These are phyloP conservation scores for Pterostichus madidus DNA, from an alignment of 2,888 invertebrate genomes.

Conservation along the genomic window DNA sequence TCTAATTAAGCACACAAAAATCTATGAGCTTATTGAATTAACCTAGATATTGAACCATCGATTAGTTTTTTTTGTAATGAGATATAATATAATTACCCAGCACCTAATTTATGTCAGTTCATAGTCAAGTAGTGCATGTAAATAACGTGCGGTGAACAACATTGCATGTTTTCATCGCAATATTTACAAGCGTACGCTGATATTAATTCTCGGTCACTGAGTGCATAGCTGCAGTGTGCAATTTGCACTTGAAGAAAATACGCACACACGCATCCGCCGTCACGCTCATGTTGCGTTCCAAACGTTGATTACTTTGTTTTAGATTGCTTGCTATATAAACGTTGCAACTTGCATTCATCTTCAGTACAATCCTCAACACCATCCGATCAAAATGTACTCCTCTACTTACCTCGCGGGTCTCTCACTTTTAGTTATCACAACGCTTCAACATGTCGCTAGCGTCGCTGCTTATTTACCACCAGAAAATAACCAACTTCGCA, in stretches of 20 bases:
- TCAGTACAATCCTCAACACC: conserved; percentile 32
- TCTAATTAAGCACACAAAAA: conserved; percentile 33
- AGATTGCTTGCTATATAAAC: conserved; percentile 50
- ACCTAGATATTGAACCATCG: conserved; percentile 32
- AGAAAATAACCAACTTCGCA: conserved; percentile 14
- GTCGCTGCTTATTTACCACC: neutral
- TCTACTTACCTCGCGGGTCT: conserved; percentile 17
- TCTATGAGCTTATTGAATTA: conserved; percentile 34
- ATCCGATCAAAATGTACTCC: conserved; percentile 51
- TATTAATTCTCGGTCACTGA: conserved; percentile 55
- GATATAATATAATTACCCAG: conserved; percentile 28
- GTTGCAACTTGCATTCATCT: conserved; percentile 17
- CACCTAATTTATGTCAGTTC: conserved; percentile 56
- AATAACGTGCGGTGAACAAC: conserved; percentile 31
- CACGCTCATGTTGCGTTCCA: conserved; percentile 58
- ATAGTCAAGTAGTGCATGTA: conserved; percentile 57
- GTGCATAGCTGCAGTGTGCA: conserved; percentile 49
- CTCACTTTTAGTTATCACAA: neutral
- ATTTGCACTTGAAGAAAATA: conserved; percentile 50
- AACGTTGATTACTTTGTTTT: conserved; percentile 50
- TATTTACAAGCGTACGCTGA: conserved; percentile 6
- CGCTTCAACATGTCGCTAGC: conserved; percentile 26
- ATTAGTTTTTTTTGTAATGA: conserved; percentile 31
- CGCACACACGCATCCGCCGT: conserved; percentile 27
- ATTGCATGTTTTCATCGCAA: conserved; percentile 52